phyloP scores from a whole-genome alignment of 2,888 invertebrate species.

The Neoascia interrupta region DNA sequence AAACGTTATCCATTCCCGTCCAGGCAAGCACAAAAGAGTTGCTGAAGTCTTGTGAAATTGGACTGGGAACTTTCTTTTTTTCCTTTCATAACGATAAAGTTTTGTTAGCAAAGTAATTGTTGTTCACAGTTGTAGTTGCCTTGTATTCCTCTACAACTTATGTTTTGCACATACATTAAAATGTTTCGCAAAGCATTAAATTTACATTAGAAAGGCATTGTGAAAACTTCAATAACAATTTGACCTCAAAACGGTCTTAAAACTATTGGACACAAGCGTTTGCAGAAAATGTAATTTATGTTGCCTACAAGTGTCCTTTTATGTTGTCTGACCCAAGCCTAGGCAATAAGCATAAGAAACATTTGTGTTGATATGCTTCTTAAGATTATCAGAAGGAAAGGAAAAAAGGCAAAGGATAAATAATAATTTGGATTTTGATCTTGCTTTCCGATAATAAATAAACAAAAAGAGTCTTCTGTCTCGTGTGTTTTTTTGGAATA shows the following conservation, averaged over 20 bases:
- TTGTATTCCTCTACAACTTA: neutral
- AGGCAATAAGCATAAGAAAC: no score
- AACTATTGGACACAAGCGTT: neutral
- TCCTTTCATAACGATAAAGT: neutral
- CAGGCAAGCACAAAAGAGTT: neutral
- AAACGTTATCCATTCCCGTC: neutral
- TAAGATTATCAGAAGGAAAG: no score
- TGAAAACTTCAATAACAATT: slow-evolving; percentile 4
- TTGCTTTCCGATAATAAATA: no score
- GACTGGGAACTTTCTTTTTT: neutral
- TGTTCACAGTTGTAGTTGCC: neutral
- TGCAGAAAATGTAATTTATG: neutral
- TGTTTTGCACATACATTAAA: neutral
- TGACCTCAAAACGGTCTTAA: neutral
- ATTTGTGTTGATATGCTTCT: no score
- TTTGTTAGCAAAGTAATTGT: neutral
- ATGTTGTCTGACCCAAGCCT: slow-evolving; percentile 2
- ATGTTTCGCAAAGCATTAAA: neutral
- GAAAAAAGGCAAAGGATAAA: no score
- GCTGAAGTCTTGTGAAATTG: neutral
- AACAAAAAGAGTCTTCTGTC: no score
- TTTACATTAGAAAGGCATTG: neutral
- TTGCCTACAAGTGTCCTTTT: neutral
- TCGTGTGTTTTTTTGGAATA: no score
- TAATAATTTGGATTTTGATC: no score